Conservation (phyloP, 2,888 invertebrate genomes). For the Drosophila kuntzei region DNA sequence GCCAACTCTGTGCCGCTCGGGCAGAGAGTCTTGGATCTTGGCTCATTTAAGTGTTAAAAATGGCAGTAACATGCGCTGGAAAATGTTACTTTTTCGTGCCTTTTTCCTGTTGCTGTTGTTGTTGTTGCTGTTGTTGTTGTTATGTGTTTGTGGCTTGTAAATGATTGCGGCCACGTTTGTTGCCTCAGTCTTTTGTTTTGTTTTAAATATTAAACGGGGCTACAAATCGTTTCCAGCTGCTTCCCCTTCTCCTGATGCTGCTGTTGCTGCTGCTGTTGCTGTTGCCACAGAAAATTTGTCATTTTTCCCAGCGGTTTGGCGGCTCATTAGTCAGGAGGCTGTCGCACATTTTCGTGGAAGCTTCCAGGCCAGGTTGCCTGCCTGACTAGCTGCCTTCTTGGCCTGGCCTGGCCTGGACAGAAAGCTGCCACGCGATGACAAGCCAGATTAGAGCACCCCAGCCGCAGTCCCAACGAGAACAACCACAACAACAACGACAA, state of each 20-base stretch:
- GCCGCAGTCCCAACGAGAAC: slow-evolving; percentile 25
- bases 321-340: slow-evolving; percentile 77
- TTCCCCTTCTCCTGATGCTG: slow-evolving; percentile 14
- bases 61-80: slow-evolving; percentile 77
- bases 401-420: slow-evolving; percentile 59
- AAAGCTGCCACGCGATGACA: slow-evolving; percentile 80
- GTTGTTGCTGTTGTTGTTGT: slow-evolving; percentile 24
- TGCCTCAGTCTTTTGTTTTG: slow-evolving; percentile 77
- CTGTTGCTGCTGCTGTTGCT: slow-evolving; percentile 16
- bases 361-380: slow-evolving; percentile 30
- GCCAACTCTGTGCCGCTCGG: slow-evolving; percentile 26
- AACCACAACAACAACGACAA: slow-evolving; percentile 53
- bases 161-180: slow-evolving; percentile 68
- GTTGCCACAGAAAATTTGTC: slow-evolving; percentile 72
- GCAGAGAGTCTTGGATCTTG: slow-evolving; percentile 37
- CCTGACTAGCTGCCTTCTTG: neutral
- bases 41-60: slow-evolving; percentile 80
- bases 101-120: slow-evolving; percentile 33
- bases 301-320: slow-evolving; percentile 80
- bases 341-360: slow-evolving; percentile 80
- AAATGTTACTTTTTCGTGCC: slow-evolving; percentile 79
- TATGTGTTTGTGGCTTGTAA: slow-evolving; percentile 63
- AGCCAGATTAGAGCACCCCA: slow-evolving; percentile 61
- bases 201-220: slow-evolving; percentile 80
- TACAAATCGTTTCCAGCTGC: slow-evolving; percentile 70